Conservation (phyloP, 2,888 invertebrate genomes). For the Drepanosiphum platanoidis region DNA sequence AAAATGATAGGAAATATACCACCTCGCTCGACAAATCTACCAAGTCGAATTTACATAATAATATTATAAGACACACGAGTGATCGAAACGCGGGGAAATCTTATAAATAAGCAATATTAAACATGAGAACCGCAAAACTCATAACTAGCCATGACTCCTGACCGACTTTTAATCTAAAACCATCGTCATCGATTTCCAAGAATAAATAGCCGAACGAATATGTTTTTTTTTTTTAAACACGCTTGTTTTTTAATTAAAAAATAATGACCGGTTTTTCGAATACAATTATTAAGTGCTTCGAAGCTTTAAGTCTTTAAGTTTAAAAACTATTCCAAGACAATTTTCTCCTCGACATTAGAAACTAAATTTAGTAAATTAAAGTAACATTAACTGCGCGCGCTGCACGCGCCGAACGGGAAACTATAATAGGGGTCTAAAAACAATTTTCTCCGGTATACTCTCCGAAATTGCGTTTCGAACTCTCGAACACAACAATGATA, state of each 20-base stretch:
- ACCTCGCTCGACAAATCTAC: too few relatives aligned
- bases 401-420: neutral
- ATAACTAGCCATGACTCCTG: too few relatives aligned
- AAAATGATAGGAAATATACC: too few relatives aligned
- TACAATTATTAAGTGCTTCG: too few relatives aligned
- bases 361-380: constrained; percentile 25
- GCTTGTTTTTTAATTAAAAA: constrained; percentile 6
- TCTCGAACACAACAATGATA: neutral
- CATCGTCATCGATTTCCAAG: too few relatives aligned
- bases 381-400: constrained; percentile 12
- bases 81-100: too few relatives aligned
- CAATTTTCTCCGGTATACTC: neutral
- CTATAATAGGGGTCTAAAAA: constrained; percentile 7
- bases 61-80: too few relatives aligned
- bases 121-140: too few relatives aligned
- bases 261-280: neutral
- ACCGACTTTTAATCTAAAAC: too few relatives aligned
- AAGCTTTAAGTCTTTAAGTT: constrained; percentile 21
- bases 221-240: neutral
- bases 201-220: neutral
- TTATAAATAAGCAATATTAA: too few relatives aligned
- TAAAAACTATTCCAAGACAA: constrained; percentile 37
- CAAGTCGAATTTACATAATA: too few relatives aligned
- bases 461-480: constrained; percentile 22
- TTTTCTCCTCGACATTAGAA: constrained; percentile 32